Conservation (phyloP, 2,888 invertebrate genomes). For the Sussaba pulchella region DNA sequence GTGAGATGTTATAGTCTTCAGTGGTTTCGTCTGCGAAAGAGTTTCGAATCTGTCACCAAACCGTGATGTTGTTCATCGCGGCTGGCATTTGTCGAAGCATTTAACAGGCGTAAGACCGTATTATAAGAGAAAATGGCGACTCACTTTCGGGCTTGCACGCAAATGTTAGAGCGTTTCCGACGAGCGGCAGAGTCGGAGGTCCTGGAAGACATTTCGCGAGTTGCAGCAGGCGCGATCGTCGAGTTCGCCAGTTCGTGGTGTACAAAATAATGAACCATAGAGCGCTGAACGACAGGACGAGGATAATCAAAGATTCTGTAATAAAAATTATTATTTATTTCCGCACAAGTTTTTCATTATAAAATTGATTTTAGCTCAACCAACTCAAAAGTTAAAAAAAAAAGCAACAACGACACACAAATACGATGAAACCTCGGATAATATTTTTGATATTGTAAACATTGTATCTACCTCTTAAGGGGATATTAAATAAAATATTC, state of each 20-base stretch:
- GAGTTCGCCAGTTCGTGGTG: constrained; percentile 47
- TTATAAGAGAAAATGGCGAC: too few species aligned
- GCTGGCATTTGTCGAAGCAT: neutral
- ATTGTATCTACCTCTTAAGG: constrained; percentile 5
- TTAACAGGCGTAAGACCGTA: too few species aligned
- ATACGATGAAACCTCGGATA: too few species aligned
- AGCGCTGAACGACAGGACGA: neutral
- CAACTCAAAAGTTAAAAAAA: too few species aligned
- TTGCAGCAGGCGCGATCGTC: constrained; percentile 44
- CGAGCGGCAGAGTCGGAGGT: constrained; percentile 67
- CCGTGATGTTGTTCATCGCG: neutral
- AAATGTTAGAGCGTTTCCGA: constrained; percentile 70
- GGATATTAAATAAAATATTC: constrained; percentile 2
- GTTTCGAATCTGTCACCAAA: too few species aligned
- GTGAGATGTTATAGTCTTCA: neutral
- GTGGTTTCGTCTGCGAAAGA: too few species aligned
- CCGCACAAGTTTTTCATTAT: neutral
- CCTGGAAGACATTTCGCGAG: constrained; percentile 64
- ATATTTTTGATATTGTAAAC: neutral
- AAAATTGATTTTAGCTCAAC: too few species aligned
- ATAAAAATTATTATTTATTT: constrained; percentile 11
- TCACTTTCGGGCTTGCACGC: constrained; percentile 67
- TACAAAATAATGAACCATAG: constrained; percentile 36
- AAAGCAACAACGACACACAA: too few species aligned
- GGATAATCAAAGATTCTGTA: constrained; percentile 33